phyloP scores from a whole-genome alignment of 1,140 invertebrate genomes.

The Chrysoperla carnea region DNA sequence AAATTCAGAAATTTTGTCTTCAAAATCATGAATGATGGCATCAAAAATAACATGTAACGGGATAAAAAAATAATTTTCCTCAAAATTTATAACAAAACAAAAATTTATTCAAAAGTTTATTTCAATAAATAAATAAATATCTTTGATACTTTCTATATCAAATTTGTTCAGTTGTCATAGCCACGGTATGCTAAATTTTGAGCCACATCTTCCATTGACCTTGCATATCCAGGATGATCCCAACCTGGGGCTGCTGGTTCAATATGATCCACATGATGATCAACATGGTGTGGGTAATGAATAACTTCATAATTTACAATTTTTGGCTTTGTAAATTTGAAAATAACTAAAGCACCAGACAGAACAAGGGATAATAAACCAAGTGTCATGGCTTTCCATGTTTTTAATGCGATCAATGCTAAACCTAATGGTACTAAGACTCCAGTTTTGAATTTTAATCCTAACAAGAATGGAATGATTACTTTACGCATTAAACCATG shows the following conservation, averaged over 20 bases:
- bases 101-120: too few species aligned
- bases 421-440: conserved; percentile 61
- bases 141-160: too few species aligned
- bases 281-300: conserved; percentile 52
- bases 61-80: too few species aligned
- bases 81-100: too few species aligned
- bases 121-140: too few species aligned
- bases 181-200: conserved; percentile 43
- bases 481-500: conserved; percentile 58
- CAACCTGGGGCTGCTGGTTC: conserved; percentile 34
- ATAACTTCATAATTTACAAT: conserved; percentile 64
- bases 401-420: conserved; percentile 65
- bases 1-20: too few species aligned
- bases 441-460: conserved; percentile 68
- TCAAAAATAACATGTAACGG: too few species aligned
- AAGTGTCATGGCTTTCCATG: conserved; percentile 71
- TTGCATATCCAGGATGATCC: conserved; percentile 40
- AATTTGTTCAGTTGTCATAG: too few species aligned
- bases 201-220: conserved; percentile 24
- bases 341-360: conserved; percentile 64
- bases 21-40: too few species aligned
- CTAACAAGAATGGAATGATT: conserved; percentile 63
- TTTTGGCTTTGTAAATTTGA: conserved; percentile 70
- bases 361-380: conserved; percentile 66
- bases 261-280: conserved; percentile 40